Evolutionary conservation across 2,797 vertebrate species (phyloP), one percentile per base, ranked within the genome.

Genomic region (Schizothorax lantsangensis): DNA sequence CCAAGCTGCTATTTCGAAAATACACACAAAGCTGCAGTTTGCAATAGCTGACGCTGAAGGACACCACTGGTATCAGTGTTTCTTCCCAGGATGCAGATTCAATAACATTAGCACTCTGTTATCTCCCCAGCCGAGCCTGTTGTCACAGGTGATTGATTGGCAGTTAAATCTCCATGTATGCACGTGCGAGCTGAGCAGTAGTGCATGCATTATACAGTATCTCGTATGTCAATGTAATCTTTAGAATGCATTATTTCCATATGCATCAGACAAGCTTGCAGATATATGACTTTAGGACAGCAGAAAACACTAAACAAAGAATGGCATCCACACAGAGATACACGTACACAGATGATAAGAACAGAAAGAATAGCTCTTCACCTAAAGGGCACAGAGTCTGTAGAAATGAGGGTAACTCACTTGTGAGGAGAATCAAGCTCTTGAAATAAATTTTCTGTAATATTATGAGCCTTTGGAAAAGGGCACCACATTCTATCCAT

Each of bases 301-400:
- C 36, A 79, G 14, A 79, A 62, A 79, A 66, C 26, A 14, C 6
- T 23, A 43, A 74, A 62, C 23, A 43, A 74, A 2, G 6, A 74
- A 45, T 45, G 33, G 36, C 36, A 62, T 19, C 6, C 2, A 33
- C 57, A 77, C 72, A 66, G 14, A 72, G 12, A 64, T 19, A 75
- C 40, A n/a, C 69, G 3, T 33, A 30, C 73, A 36, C 9, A 17
- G 19, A 62, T 14, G 21, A 59, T 57, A 72, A 52, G 21, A 62
- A 73, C 23, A 52, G 68, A 73, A 72, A 40, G 36, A 54, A 40
- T 21, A 30, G 69, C 33, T 64, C 69, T 66, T 72, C 40, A 66
- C 23, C 57, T 17, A 86, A 86, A 86, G 84, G 79, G 54, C 79
- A 81, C 30, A 52, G 47, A 59, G 68, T 81, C 30, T 74, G 79